Conservation (phyloP, 2,888 invertebrate genomes). For the Cheilosia variabilis region DNA sequence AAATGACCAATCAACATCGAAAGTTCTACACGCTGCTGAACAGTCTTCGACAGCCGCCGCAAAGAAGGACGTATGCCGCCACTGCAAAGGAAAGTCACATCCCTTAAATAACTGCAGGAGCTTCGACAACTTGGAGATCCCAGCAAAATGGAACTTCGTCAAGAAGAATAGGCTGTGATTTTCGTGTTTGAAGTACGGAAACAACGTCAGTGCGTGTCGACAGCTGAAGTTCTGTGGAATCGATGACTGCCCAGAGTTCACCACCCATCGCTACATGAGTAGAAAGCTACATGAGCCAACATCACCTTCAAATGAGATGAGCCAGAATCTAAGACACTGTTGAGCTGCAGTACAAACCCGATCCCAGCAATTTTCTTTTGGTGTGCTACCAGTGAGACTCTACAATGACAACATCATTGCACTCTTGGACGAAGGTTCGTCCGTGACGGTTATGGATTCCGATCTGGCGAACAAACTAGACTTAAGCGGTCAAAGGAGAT, state of each 20-base stretch:
- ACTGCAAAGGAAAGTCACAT: constrained; percentile 4
- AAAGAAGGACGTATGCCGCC: constrained; percentile 6
- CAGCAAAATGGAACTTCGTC: constrained; percentile 10
- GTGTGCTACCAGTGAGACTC: no score
- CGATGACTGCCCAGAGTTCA: neutral
- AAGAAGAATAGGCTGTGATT: constrained; percentile 36
- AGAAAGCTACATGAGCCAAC: no score
- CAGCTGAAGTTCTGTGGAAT: constrained; percentile 5
- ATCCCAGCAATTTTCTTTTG: neutral
- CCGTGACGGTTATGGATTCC: no score
- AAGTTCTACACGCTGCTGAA: no score
- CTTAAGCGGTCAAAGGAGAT: no score
- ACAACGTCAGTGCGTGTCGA: neutral
- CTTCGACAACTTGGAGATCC: neutral
- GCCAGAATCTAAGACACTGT: neutral
- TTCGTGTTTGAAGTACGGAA: constrained; percentile 22
- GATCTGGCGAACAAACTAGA: no score
- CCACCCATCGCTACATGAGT: neutral
- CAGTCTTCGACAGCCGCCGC: neutral
- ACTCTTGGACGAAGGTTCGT: neutral
- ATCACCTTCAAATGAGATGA: no score
- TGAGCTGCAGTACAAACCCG: neutral
- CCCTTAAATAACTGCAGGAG: neutral
- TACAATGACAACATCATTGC: no score
- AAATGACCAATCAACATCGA: neutral